Percentiles rank a stretch among this genome's conserved stretches.
Conservation (phyloP, 2,888 invertebrate species). For the Torymus tubicola region DNA sequence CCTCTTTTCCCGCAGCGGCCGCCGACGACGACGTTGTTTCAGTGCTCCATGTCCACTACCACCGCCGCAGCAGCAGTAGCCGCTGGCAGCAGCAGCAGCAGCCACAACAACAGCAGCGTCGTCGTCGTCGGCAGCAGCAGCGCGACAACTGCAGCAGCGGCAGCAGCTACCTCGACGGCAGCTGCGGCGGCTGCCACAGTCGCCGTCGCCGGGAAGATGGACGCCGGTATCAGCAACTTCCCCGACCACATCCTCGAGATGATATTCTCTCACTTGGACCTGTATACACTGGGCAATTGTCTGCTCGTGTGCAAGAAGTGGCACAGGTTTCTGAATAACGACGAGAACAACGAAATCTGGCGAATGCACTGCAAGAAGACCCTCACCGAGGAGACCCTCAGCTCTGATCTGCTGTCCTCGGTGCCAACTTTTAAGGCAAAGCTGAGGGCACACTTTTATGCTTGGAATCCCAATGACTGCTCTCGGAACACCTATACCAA, state of each 20-base stretch:
- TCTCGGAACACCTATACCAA: conserved; percentile 98
- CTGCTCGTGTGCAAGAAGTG: conserved; percentile 95
- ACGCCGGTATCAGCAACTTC: conserved; percentile 76
- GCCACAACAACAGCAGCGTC: too few relatives aligned
- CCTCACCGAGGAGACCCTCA: conserved; percentile 91
- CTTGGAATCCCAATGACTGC: conserved; percentile 98
- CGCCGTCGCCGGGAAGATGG: conserved; percentile 76
- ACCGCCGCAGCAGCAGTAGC: too few relatives aligned
- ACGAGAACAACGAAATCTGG: conserved; percentile 98
- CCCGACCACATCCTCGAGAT: conserved; percentile 91
- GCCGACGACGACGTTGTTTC: too few relatives aligned
- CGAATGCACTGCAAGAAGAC: conserved; percentile 90
- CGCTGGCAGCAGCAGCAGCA: too few relatives aligned
- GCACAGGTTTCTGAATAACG: conserved; percentile 86
- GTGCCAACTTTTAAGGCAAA: conserved; percentile 95
- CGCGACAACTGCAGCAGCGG: too few relatives aligned
- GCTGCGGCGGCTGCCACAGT: conserved; percentile 20
- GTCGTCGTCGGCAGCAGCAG: too few relatives aligned
- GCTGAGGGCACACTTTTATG: conserved; percentile 93
- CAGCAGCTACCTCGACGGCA: neutral
- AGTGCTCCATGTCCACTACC: too few relatives aligned
- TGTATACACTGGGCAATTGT: conserved; percentile 92
- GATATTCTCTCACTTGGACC: conserved; percentile 93
- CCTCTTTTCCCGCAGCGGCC: neutral
- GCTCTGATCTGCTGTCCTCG: conserved; percentile 92